Evolutionary conservation across 1,140 invertebrate genomes (phyloP), one percentile per base, ranked within the genome.

Genomic region (Drosophila triauraria): DNA sequence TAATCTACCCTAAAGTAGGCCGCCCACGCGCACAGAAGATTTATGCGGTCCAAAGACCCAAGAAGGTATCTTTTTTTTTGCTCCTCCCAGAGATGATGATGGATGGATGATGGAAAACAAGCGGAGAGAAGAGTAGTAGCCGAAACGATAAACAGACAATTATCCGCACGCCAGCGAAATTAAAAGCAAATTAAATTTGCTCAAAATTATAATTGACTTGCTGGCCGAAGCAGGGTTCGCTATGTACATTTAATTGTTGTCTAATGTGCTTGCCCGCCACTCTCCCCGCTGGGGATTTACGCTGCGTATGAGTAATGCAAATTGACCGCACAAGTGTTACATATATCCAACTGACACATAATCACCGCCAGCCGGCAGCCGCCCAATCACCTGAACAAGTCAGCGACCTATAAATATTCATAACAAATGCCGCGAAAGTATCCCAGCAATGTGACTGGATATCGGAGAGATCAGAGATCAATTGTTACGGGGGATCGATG

Each of bases 201-300:
- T 62, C 60, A 78, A 78, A 80, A 77, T 61, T 59, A 72, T 78
- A 82, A 82, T 85, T 78, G 78, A 62, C 61, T 58, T n/a, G 56
- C 40, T 82, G 56, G 20, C 30, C 12, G 12, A 40, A 40, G 38
- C 5, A 3, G 42, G 42, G 43, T 32, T 64, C 65, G 60, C 67
- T 79, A 76, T 75, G 75, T 38, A 83, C 83, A 77, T 83, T 87
- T 87, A 87, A 87, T 87, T 87, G 65, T 65, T 68, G 35, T 71
- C 70, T 80, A 80, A 80, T 78, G 72, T 58, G 46, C 44, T 40
- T n/a, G 10, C 44, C 47, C 40, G 32, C 50, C 40, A 32, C 51
- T 46, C 25, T 48, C 38, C 40, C 44, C 10, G 13, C 12, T 17
- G 40, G 61, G 60, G 71, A 46, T 27, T 57, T 46, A 77, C 63